Base-by-base conservation (phyloP, 2,113 vertebrate species). In the Hystrix brachyura region DNA sequence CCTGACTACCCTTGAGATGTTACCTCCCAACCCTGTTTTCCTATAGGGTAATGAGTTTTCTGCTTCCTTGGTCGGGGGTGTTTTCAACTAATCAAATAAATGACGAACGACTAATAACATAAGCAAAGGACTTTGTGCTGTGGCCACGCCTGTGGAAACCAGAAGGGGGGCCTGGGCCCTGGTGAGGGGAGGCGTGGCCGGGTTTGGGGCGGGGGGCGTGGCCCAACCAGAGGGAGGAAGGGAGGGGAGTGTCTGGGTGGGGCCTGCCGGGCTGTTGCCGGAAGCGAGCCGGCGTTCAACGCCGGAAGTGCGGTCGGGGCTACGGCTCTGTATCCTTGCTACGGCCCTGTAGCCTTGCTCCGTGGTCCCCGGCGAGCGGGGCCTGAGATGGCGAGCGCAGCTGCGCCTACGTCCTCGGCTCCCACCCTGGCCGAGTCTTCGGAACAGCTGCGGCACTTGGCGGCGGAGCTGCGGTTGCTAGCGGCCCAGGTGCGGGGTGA, bases 401-500 rank as follows among this genome's bases (percentile, higher is more conserved):
- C 64, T 32, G 51, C 51, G 0, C 21, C 94, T 38, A 76, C 18
- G 3, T n/a, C 64, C 4, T 7, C 91, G 1, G 69, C 0, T 1
- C 11, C 55, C 5, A 85, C 7, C 78, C 53, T 94, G 79, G 90
- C 95, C 0, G 79, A 79, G 4, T 69, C 97, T 83, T 80, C 96
- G 67, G 97, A 99, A 79, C 97, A 98, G 97, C 95, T 99, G 65
- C 98, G 97, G 87, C 98, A 97, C 1, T 90, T 99, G 2, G 94
- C 98, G 0, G 98, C 98, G 43, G 98, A 98, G 17, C 97, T 99
- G 94, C 98, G 98, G 59, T 97, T 98, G 21, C 95, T 99, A 13
- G 94, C 99, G 91, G 99, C 98, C 7, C 98, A 98, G 59, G 97
- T 99, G 62, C 98, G 99, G 98, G 99, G 99, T 99, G 97, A 98